phyloP scores from a whole-genome alignment of 2,888 invertebrate species.

The Alviniconcha strummeri region DNA sequence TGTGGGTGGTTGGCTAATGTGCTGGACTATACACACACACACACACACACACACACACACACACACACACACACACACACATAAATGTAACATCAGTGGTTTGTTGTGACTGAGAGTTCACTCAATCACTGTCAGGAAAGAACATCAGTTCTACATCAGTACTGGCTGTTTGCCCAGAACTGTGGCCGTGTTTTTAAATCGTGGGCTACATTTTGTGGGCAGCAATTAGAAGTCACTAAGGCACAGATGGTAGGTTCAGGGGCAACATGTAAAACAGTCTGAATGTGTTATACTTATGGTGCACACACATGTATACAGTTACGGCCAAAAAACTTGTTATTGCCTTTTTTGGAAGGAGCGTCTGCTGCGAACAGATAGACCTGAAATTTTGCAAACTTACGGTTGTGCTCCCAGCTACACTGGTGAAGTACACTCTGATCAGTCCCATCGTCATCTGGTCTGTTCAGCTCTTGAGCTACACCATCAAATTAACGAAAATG shows the following conservation, averaged over 20 bases:
- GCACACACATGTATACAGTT: too few relatives aligned
- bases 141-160: too few relatives aligned
- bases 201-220: too few relatives aligned
- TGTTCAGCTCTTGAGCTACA: neutral
- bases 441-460: slow-evolving; percentile 38
- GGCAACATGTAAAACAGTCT: too few relatives aligned
- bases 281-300: too few relatives aligned
- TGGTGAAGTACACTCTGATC: slow-evolving; percentile 50
- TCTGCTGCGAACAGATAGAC: slow-evolving; percentile 8
- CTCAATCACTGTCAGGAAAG: too few relatives aligned
- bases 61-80: slow-evolving; percentile 2
- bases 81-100: neutral
- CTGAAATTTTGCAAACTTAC: slow-evolving; percentile 43
- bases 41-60: slow-evolving; percentile 11
- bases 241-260: too few relatives aligned
- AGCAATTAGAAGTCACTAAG: too few relatives aligned
- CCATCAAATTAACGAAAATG: slow-evolving; percentile 2
- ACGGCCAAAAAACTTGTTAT: neutral
- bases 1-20: too few relatives aligned
- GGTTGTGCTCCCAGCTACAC: slow-evolving; percentile 44
- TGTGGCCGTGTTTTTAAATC: too few relatives aligned
- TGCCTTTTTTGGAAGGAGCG: slow-evolving; percentile 16
- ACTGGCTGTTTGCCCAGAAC: too few relatives aligned
- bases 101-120: too few relatives aligned
- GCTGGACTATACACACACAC: neutral